A percentile compares a stretch with the other conserved stretches of the same genome.
phyloP scores from a whole-genome alignment of 2,888 invertebrate species.

The Caenorhabditis afra region DNA sequence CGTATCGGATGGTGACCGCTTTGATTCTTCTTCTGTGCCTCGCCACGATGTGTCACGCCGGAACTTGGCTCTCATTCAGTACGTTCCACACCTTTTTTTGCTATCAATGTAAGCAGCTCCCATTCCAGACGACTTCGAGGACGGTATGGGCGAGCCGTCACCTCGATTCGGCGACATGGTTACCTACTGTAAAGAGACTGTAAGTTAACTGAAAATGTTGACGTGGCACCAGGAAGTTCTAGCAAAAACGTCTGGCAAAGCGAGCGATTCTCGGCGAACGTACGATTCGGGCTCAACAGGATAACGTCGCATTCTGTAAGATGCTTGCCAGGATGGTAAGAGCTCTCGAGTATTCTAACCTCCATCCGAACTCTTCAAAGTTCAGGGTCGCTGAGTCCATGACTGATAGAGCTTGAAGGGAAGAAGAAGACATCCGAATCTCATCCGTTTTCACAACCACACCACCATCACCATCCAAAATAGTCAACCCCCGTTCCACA shows the following conservation, averaged over 20 bases:
- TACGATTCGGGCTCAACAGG: constrained; percentile 53
- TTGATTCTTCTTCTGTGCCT: constrained; percentile 22
- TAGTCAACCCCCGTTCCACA: background rate
- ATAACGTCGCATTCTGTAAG: constrained; percentile 53
- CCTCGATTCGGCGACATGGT: constrained; percentile 54
- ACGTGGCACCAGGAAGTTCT: background rate
- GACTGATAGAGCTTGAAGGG: background rate
- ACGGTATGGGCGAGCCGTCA: constrained; percentile 41
- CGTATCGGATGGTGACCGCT: constrained; percentile 1
- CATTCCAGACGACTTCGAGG: constrained; percentile 59
- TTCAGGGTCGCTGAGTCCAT: constrained; percentile 13
- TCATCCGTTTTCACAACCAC: background rate
- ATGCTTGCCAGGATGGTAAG: constrained; percentile 59
- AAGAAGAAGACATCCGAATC: background rate
- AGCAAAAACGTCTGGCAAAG: constrained; percentile 62
- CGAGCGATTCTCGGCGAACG: constrained; percentile 50
- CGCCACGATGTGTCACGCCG: constrained; percentile 24
- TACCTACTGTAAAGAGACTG: constrained; percentile 56
- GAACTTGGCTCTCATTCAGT: constrained; percentile 62
- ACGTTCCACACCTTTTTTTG: constrained; percentile 11
- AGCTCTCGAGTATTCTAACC: background rate
- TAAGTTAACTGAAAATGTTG: background rate
- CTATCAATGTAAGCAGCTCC: background rate
- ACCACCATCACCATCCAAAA: background rate
- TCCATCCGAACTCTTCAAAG: background rate